Percentiles rank a stretch among this genome's conserved stretches.
These are phyloP conservation scores for Tiliqua scincoides DNA, from an alignment of 2,113 vertebrate genomes.

Conservation along the genomic window DNA sequence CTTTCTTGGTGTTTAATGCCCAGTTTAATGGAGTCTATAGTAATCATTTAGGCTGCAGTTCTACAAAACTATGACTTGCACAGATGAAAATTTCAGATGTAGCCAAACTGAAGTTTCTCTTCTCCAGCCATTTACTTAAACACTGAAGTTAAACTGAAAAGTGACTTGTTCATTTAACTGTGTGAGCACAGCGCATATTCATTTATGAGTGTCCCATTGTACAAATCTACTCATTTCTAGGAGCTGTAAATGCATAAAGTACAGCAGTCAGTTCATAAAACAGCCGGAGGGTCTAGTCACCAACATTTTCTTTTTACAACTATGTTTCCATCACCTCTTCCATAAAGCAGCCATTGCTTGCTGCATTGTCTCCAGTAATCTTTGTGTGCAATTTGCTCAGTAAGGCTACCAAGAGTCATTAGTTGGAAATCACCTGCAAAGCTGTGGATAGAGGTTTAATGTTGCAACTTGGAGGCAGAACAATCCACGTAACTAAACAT, in stretches of 20 bases:
- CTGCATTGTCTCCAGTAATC: background rate
- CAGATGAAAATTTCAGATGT: background rate
- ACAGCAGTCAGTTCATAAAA: background rate
- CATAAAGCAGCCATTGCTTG: background rate
- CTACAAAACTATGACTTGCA: background rate
- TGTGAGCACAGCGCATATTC: background rate
- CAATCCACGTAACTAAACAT: background rate
- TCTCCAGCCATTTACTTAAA: background rate
- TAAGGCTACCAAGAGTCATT: background rate
- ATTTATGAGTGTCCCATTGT: background rate
- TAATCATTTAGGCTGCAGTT: background rate
- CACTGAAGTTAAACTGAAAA: background rate
- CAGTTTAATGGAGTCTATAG: slow-evolving; percentile 46
- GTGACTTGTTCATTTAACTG: background rate
- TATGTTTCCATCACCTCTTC: background rate
- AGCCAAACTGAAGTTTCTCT: background rate
- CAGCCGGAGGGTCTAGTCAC: background rate
- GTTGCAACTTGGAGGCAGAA: background rate
- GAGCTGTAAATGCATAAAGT: background rate
- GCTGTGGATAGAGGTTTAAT: background rate
- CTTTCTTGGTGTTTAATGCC: slow-evolving; percentile 39
- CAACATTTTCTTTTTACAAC: background rate
- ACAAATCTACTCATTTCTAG: background rate
- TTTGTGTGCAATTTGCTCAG: background rate
- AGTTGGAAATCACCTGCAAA: background rate